Base-by-base conservation (phyloP, 2,888 invertebrate genomes). In the Hofmannophila pseudospretella region DNA sequence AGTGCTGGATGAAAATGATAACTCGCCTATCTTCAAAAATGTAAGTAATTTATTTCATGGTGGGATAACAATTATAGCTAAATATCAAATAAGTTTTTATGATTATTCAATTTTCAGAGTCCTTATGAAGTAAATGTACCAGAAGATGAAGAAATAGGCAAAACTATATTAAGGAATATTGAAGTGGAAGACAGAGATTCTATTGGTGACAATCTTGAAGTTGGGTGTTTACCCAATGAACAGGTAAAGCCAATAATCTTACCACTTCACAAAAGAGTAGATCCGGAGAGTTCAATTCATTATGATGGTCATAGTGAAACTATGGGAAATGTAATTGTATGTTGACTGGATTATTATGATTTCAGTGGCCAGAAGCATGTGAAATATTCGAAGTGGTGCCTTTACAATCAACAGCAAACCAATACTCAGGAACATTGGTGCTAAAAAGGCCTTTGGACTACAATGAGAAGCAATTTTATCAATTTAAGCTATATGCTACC, bases 1-100 rank as follows among this genome's bases (percentile, higher is more conserved):
- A 42, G 91, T 97, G 9, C 79, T 94, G 7, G 96, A 97, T 62
- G 95, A 94, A 58, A 96, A 97, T 67, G 96, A 97, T 65, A 96
- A 96, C 73, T 89, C 94, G 20, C 96, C 96, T 4, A 88, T 88
- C 39, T 95, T 95, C 76, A 88, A 89, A 75, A 91, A 93, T 75
- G 94, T 94, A 84, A 88, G 88, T 75, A 39, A 9, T 19, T 14
- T n/a, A n/a, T n/a, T n/a, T n/a, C n/a, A n/a, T n/a, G n/a, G n/a
- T n/a, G n/a, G n/a, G n/a, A 13, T 31, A 31, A 9, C 4, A 20
- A 5, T 4, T 20, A 5, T 5, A 7, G 20, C 20, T 4, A 3
- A 20, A 20, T 5, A 20, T 20, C 3, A 20, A 20, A 20, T 4
- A 20, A 20, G 20, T n/a, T n/a, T n/a, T n/a, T n/a, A n/a, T n/a